phyloP scores from a whole-genome alignment of 1,140 invertebrate genomes.

The Ips typographus region DNA sequence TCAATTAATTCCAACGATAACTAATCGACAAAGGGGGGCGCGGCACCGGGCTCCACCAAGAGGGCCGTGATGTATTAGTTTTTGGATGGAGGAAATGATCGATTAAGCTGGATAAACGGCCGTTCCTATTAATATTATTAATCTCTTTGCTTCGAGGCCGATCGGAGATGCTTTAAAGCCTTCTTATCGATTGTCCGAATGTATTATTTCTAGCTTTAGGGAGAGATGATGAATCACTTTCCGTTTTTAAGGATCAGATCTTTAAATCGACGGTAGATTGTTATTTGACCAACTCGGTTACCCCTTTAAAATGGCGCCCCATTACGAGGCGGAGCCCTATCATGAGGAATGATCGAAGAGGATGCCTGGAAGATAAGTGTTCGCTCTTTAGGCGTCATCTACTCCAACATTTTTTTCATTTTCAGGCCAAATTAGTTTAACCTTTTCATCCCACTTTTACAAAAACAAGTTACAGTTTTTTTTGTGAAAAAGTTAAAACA shows the following conservation, averaged over 20 bases:
- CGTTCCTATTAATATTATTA: constrained; percentile 11
- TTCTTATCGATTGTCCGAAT: constrained; percentile 5
- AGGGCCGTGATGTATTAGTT: constrained; percentile 24
- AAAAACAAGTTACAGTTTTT: too few species aligned
- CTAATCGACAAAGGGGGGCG: constrained; percentile 22
- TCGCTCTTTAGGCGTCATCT: too few species aligned
- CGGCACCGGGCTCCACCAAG: neutral
- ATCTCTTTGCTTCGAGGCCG: constrained; percentile 11
- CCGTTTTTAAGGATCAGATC: neutral
- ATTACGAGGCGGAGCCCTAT: too few species aligned
- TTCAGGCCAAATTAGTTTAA: too few species aligned
- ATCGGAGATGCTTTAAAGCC: constrained; percentile 4
- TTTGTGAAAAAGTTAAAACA: too few species aligned
- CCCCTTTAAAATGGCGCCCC: too few species aligned
- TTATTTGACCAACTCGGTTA: too few species aligned
- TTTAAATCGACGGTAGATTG: too few species aligned
- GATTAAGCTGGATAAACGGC: constrained; percentile 17
- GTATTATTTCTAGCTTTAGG: constrained; percentile 2
- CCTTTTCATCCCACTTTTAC: too few species aligned
- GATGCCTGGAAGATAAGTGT: too few species aligned
- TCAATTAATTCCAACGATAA: constrained; percentile 26
- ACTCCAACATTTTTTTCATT: too few species aligned
- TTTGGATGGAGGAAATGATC: constrained; percentile 27
- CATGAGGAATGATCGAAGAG: too few species aligned
- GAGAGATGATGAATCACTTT: neutral